Conservation (phyloP, 2,888 invertebrate genomes). For the Cantharis lateralis region DNA sequence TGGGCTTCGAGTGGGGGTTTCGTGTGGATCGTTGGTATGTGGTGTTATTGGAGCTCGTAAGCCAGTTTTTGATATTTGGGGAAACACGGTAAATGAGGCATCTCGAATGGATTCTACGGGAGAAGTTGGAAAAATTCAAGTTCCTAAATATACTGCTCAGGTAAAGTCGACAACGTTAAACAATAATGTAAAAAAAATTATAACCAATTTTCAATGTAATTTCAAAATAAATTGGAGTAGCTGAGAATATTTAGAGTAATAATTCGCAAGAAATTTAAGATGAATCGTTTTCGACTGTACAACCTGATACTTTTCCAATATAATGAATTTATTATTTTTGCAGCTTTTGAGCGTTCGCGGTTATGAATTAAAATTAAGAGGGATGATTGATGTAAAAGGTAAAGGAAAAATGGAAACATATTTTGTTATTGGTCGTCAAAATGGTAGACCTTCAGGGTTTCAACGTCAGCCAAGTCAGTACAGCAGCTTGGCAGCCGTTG, state of each 20-base stretch:
- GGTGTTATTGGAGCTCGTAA: slow-evolving; percentile 96
- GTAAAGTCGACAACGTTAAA: slow-evolving; percentile 49
- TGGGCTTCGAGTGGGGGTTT: slow-evolving; percentile 87
- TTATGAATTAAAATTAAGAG: slow-evolving; percentile 77
- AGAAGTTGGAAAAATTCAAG: slow-evolving; percentile 86
- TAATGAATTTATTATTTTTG: slow-evolving; percentile 1
- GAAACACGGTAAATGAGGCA: slow-evolving; percentile 95
- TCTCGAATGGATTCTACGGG: slow-evolving; percentile 97
- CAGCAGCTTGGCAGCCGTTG: slow-evolving; percentile 82
- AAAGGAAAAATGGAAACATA: slow-evolving; percentile 97
- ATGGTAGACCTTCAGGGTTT: slow-evolving; percentile 62
- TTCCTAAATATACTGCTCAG: slow-evolving; percentile 81
- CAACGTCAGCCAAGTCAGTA: slow-evolving; percentile 72
- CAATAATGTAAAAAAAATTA: no score
- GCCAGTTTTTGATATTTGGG: slow-evolving; percentile 97
- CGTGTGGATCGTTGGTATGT: slow-evolving; percentile 90
- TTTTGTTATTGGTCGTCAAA: slow-evolving; percentile 75
- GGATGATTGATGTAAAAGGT: slow-evolving; percentile 88
- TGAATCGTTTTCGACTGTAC: no score
- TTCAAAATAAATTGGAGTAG: no score
- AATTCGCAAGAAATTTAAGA: no score
- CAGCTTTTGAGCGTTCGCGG: slow-evolving; percentile 78
- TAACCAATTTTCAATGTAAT: no score
- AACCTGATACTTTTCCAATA: no score
- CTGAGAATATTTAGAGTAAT: no score